Evolutionary conservation across 1,140 invertebrate species (phyloP).

Genomic region (Bathynomus jamesi): DNA sequence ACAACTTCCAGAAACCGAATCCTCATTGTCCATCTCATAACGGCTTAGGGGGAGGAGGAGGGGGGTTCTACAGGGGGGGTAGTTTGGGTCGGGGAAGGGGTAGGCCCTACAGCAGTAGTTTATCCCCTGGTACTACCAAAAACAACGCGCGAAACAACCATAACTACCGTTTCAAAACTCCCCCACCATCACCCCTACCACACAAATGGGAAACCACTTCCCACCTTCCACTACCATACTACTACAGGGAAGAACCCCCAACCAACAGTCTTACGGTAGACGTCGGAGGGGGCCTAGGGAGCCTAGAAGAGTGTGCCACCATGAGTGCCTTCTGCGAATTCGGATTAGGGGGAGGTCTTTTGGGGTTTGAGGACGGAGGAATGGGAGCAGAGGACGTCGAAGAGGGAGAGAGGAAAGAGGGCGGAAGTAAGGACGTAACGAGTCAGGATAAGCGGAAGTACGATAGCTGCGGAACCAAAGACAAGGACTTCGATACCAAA

Average conservation of each 20-base stretch:
- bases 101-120: neutral
- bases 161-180: neutral
- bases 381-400: neutral
- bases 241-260: neutral
- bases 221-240: neutral
- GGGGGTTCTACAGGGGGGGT: neutral
- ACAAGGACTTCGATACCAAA: neutral
- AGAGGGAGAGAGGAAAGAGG: neutral
- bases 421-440: too few species aligned
- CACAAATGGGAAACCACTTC: neutral
- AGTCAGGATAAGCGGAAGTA: neutral
- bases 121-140: neutral
- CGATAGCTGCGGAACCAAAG: neutral
- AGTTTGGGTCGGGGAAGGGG: neutral
- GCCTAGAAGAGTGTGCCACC: neutral
- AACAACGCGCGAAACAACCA: neutral
- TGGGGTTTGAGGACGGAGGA: neutral
- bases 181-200: neutral
- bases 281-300: neutral
- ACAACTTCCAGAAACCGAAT: neutral
- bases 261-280: neutral
- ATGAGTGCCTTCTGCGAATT: neutral
- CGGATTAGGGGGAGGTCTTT: neutral
- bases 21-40: neutral
- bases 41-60: neutral